Evolutionary conservation across 2,113 vertebrate genomes (phyloP).

Genomic region (Nanorana parkeri): DNA sequence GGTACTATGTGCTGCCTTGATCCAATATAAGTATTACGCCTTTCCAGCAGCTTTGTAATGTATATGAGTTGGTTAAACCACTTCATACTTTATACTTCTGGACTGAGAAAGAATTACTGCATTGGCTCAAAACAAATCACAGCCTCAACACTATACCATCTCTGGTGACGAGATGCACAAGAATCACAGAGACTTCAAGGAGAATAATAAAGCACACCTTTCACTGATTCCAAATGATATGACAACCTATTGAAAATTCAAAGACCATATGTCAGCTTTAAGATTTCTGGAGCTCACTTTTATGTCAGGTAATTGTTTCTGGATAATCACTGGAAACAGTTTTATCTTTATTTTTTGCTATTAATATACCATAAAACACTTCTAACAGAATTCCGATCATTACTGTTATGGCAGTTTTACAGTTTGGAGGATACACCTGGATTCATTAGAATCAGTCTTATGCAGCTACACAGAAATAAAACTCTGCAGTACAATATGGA

Average conservation of each 20-base stretch:
- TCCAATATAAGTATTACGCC: neutral
- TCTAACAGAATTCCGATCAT: too few relatives aligned
- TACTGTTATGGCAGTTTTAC: too few relatives aligned
- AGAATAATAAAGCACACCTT: slow-evolving; percentile 3
- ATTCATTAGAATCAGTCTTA: neutral
- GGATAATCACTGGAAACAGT: neutral
- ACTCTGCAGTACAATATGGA: too few relatives aligned
- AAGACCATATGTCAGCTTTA: neutral
- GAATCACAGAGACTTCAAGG: neutral
- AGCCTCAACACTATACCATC: neutral
- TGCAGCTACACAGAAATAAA: neutral
- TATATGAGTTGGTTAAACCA: neutral
- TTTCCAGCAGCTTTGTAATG: neutral
- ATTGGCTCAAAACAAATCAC: neutral
- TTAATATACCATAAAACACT: too few relatives aligned
- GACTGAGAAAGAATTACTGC: neutral
- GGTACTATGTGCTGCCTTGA: too few relatives aligned
- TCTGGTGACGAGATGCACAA: too few relatives aligned
- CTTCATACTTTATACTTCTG: neutral
- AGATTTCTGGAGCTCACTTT: neutral
- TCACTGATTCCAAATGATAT: slow-evolving; percentile 19
- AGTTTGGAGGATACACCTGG: neutral
- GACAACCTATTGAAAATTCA: neutral
- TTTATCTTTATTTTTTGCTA: neutral
- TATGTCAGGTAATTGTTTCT: neutral